phyloP scores from a whole-genome alignment of 2,113 vertebrate species.

The Geococcyx californianus region DNA sequence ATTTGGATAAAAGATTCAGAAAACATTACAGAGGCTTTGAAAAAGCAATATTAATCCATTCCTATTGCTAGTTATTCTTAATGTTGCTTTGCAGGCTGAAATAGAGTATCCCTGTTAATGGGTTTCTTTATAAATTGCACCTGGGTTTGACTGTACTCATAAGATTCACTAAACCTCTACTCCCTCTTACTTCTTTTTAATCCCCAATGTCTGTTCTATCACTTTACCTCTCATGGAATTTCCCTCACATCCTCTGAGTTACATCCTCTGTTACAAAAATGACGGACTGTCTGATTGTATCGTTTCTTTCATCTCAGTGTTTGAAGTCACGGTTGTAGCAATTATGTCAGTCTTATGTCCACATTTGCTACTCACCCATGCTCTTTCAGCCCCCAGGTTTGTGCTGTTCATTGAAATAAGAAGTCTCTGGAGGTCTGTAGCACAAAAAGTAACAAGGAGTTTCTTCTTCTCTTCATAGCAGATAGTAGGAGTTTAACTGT shows the following conservation, averaged over 20 bases:
- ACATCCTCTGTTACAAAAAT: constrained; percentile 22
- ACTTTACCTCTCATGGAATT: constrained; percentile 34
- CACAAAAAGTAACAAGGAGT: background rate
- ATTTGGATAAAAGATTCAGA: background rate
- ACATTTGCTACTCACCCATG: background rate
- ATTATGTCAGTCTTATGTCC: background rate
- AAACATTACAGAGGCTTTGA: background rate
- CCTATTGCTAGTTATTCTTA: background rate
- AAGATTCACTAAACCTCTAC: background rate
- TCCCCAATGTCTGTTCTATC: constrained; percentile 20
- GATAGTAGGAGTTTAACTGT: background rate
- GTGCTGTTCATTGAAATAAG: background rate
- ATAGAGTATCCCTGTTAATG: background rate
- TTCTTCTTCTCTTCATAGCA: background rate
- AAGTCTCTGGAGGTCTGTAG: background rate
- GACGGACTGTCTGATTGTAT: background rate
- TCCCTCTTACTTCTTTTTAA: constrained; percentile 20
- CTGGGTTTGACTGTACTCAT: background rate
- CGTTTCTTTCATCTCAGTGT: background rate
- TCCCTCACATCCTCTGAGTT: background rate
- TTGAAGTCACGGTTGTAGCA: constrained; percentile 5
- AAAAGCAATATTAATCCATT: background rate
- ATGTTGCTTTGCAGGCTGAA: background rate
- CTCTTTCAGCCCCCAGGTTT: background rate
- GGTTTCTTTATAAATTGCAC: constrained; percentile 9